Base-by-base conservation (phyloP, 2,113 vertebrate genomes). In the Hypomesus transpacificus region DNA sequence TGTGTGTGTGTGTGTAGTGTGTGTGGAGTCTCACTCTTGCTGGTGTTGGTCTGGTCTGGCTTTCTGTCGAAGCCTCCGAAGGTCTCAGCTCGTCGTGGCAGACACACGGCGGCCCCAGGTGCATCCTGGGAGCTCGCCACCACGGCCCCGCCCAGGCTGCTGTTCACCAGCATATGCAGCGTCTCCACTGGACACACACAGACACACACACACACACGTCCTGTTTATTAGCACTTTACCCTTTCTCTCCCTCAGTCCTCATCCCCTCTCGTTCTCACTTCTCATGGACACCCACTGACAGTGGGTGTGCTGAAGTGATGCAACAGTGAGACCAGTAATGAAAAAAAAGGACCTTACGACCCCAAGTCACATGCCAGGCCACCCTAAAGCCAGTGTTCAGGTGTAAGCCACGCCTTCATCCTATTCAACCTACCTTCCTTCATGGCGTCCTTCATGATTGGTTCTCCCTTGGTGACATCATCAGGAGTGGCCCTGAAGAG, bases 21-120 rank as follows among this genome's bases (percentile, higher is more conserved):
- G n/a, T n/a, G n/a, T 46, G n/a, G 3, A 62, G 20, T 68, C 89
- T 88, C 80, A 95, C 94, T 88, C 86, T 96, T 98, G 51, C 91
- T 92, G 50, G 88, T 90, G 0, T 90, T 95, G 91, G 96, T 95
- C 86, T 95, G 96, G 68, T 98, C n/a, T n/a, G n/a, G n/a, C n/a
- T n/a, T 95, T 73, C 95, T 96, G 90, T 97, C 95, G 66, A 98
- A 97, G 9, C 95, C 95, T 69, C 95, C 95, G 56, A 97, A 97
- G 0, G 95, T 97, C 87, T 98, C 96, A 2, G 95, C 95, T 75
- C 96, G 92, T 71, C 95, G 89, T 39, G 96, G 95, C 70, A 96
- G 87, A 68, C 92, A 95, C 20, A 95, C 81, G 0, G 93, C 92
- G 4, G 93, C 90, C 75, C 94, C 92, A 3, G 90, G 80, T 14